These are phyloP conservation scores for Anoplopoma fimbria DNA, from an alignment of 2,113 vertebrate genomes.

Conservation along the genomic window DNA sequence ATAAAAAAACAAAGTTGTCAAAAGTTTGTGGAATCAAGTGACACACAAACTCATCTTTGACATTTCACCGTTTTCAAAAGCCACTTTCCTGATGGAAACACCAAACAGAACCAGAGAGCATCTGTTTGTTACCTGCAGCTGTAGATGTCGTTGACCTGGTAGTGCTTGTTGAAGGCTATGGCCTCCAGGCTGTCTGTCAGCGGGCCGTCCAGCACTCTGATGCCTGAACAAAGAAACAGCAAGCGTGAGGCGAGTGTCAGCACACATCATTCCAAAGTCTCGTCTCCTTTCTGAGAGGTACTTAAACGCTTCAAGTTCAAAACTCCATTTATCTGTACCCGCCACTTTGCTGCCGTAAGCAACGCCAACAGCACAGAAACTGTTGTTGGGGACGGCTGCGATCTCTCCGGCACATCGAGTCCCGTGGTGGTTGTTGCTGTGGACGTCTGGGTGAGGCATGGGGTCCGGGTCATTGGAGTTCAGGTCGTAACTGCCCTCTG, in stretches of 20 bases:
- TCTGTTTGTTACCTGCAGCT: constrained; percentile 91
- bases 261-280: background rate
- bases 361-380: constrained; percentile 95
- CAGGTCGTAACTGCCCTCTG: constrained; percentile 96
- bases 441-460: constrained; percentile 93
- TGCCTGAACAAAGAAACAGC: constrained; percentile 84
- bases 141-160: constrained; percentile 98
- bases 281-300: background rate
- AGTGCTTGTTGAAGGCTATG: constrained; percentile 98
- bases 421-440: constrained; percentile 95
- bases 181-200: constrained; percentile 99
- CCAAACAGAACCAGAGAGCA: background rate
- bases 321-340: constrained; percentile 76
- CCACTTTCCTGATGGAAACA: background rate
- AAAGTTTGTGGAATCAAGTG: background rate
- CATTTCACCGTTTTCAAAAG: background rate
- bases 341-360: constrained; percentile 95
- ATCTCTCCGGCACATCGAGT: constrained; percentile 97
- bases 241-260: background rate
- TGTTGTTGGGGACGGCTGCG: constrained; percentile 94
- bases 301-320: background rate
- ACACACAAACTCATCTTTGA: background rate
- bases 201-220: constrained; percentile 94
- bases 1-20: background rate
- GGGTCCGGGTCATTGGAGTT: constrained; percentile 97